Conservation (phyloP, 1,140 invertebrate genomes). For the Hylaeus anthracinus region DNA sequence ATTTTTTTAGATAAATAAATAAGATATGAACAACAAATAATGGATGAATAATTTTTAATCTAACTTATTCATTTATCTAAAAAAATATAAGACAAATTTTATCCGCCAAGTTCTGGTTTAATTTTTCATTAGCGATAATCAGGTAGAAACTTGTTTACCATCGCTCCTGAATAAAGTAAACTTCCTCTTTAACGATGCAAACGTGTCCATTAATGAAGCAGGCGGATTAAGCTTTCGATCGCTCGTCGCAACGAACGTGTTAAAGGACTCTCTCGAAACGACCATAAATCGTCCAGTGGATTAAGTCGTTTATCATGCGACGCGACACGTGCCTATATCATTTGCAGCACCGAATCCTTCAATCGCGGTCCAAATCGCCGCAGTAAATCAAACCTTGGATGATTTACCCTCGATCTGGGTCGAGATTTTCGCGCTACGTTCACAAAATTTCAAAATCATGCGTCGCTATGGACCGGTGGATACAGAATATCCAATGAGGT, state of each 20-base stretch:
- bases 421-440: not conserved
- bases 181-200: not conserved
- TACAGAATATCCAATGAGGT: too few species aligned
- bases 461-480: not conserved
- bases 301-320: conserved; percentile 32
- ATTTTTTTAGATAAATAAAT: too few species aligned
- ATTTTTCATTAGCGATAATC: not conserved
- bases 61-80: too few species aligned
- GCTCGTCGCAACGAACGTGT: conserved; percentile 10
- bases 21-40: too few species aligned
- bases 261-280: conserved; percentile 8
- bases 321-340: conserved; percentile 14
- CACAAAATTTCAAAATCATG: not conserved
- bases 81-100: too few species aligned
- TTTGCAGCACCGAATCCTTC: conserved; percentile 17
- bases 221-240: conserved; percentile 6
- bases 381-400: not conserved
- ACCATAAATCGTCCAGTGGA: conserved; percentile 34
- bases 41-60: too few species aligned
- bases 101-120: not conserved
- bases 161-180: not conserved
- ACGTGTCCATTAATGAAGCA: conserved; percentile 3
- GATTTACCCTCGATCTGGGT: not conserved
- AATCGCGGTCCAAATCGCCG: conserved; percentile 6
- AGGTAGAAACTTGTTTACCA: not conserved